Conservation (phyloP, 64 coral and sea anemone genomes). For the Dendronephthya gigantea region DNA sequence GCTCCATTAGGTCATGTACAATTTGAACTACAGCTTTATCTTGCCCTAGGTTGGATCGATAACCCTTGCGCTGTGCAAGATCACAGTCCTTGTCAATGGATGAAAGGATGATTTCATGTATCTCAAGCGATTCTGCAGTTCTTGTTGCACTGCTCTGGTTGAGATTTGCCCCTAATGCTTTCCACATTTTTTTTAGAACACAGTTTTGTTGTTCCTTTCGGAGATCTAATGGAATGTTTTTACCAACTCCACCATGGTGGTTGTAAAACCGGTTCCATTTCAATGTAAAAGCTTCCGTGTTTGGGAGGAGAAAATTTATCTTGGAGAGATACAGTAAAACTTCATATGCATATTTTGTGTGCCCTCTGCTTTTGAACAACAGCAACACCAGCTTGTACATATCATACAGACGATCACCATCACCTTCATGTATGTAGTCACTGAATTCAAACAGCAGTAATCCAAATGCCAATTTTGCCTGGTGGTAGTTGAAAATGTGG, state of each 20-base stretch:
- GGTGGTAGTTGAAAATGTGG: conserved; percentile 19
- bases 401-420: conserved; percentile 17
- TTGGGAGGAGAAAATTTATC: background rate
- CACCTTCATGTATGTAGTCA: background rate
- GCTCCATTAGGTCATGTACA: background rate
- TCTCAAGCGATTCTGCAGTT: conserved; percentile 22
- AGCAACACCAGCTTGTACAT: background rate
- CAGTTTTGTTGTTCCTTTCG: conserved; percentile 34
- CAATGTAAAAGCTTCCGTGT: background rate
- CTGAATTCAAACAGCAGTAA: background rate
- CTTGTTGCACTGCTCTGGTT: conserved; percentile 32
- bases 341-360: conserved; percentile 22
- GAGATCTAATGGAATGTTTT: conserved; percentile 34
- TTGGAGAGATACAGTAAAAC: conserved; percentile 9
- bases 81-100: conserved; percentile 31
- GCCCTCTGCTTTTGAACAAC: background rate
- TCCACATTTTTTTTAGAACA: conserved; percentile 28
- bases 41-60: background rate
- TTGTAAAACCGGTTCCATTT: conserved; percentile 30
- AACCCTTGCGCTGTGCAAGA: background rate
- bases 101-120: background rate
- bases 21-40: conserved; percentile 25
- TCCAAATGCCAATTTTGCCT: conserved; percentile 1
- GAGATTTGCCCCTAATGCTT: conserved; percentile 30
- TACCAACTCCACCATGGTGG: conserved; percentile 13